Evolutionary conservation across 2,888 invertebrate genomes (phyloP), one percentile per base, ranked within the genome.

Genomic region (Pinctada fucata): DNA sequence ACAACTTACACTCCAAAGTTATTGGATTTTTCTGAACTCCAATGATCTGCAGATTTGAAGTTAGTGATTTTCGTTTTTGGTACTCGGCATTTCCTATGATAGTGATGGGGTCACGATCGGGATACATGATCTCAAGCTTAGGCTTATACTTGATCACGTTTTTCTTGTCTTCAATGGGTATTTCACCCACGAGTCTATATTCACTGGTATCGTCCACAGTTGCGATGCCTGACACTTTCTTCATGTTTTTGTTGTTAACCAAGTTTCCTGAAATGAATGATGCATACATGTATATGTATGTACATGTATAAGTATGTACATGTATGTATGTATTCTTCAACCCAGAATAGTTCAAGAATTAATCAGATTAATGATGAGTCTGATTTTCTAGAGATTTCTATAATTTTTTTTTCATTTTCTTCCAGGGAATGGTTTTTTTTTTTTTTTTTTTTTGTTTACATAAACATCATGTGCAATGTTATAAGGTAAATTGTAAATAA

Each of bases 181-280:
- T 69, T 69, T 88, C 85, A 31, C 89, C 84, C 13, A 83, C 85
- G 66, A 90, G 49, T 10, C 85, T 82, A 79, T 89, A 90, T 49
- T 83, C 79, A 16, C 80, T 72, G 2, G 66, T 80, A 4, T 86
- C 84, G 80, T 90, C 91, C 2, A 91, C 69, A 3, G 80, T 78
- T 6, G 88, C 72, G 5, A 79, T 83, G 31, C 87, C 88, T 2
- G 80, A 80, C 31, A 88, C 65, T 3, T 86, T 86, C 76, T 89
- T 87, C 64, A 84, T 76, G 49, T 80, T 80, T n/a, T 74, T 72
- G 8, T 79, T 82, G 70, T 82, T 78, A 2, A 82, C 77, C 16
- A 87, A 6, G 31, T 81, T 81, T 68, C 87, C 89, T 89, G 13
- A 58, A 58, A 31, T 31, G 31, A 31, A 31, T 31, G 31, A 31